Evolutionary conservation across 2,113 vertebrate species (phyloP).

Genomic region (Pyxicephalus adspersus): DNA sequence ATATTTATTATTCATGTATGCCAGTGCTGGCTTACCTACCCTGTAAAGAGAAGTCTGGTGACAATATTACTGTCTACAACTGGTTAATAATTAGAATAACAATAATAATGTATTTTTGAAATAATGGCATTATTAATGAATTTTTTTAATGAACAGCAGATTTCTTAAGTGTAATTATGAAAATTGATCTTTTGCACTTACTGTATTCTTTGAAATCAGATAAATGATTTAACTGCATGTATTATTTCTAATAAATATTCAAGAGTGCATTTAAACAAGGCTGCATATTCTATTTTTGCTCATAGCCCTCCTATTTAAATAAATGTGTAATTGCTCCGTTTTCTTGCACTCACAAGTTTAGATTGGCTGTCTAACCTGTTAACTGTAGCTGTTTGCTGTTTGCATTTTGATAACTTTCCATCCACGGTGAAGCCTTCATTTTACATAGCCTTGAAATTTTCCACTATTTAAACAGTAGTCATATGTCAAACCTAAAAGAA

Average conservation of each 20-base stretch:
- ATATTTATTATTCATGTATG: not conserved
- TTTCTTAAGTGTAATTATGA: constrained; percentile 85
- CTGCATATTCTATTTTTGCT: constrained; percentile 82
- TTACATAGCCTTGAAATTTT: constrained; percentile 81
- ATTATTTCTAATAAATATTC: constrained; percentile 93
- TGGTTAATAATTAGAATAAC: constrained; percentile 87
- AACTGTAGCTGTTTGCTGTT: constrained; percentile 82
- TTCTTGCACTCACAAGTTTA: constrained; percentile 81
- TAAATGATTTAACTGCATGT: constrained; percentile 88
- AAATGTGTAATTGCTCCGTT: constrained; percentile 87
- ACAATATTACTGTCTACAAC: constrained; percentile 83
- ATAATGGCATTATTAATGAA: constrained; percentile 88
- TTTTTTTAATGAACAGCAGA: constrained; percentile 85
- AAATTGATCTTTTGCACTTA: constrained; percentile 89
- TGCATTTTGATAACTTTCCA: constrained; percentile 88
- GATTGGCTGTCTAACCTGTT: constrained; percentile 86
- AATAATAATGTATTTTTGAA: constrained; percentile 85
- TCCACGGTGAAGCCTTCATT: constrained; percentile 85
- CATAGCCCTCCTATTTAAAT: constrained; percentile 87
- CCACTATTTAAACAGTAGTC: constrained; percentile 81
- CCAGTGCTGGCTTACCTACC: not conserved
- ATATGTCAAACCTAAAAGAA: constrained; percentile 72
- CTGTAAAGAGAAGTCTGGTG: constrained; percentile 81
- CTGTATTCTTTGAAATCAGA: constrained; percentile 86
- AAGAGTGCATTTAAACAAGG: constrained; percentile 88